Percentiles rank a stretch among this genome's conserved stretches.
Conservation (phyloP, 2,113 vertebrate genomes). For the Cnemophilus loriae region DNA sequence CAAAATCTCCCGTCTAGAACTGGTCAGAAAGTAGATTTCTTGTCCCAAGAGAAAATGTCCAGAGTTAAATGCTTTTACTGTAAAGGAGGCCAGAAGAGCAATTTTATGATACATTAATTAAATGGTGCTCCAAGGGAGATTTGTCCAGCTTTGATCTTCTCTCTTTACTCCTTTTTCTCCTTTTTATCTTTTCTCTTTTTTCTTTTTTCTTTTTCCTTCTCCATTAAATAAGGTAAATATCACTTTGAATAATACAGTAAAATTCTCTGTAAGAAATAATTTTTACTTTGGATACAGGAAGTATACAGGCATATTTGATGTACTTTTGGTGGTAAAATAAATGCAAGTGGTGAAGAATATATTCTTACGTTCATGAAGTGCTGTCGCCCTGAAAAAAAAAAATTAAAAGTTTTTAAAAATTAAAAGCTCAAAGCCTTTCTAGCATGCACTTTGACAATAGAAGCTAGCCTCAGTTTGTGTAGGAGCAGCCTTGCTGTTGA, state of each 20-base stretch:
- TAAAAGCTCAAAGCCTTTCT: neutral
- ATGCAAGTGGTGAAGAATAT: neutral
- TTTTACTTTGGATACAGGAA: neutral
- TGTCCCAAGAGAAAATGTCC: neutral
- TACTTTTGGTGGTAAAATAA: neutral
- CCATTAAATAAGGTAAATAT: neutral
- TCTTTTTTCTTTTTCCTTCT: neutral
- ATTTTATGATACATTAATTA: neutral
- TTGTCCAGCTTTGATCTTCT: neutral
- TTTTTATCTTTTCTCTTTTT: neutral
- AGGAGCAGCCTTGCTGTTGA: neutral
- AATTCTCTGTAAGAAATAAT: neutral
- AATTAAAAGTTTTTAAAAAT: neutral
- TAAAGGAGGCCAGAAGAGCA: neutral
- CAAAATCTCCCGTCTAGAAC: neutral
- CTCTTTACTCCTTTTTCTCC: neutral
- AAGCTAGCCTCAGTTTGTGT: neutral
- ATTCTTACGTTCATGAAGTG: neutral
- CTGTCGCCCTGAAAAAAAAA: fast-evolving
- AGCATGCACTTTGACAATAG: neutral
- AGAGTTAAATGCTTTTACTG: neutral
- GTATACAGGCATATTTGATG: neutral
- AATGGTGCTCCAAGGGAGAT: neutral
- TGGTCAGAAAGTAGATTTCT: neutral
- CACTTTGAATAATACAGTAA: neutral